Evolutionary conservation across 2,113 vertebrate genomes (phyloP).

Genomic region (Pongo abelii): DNA sequence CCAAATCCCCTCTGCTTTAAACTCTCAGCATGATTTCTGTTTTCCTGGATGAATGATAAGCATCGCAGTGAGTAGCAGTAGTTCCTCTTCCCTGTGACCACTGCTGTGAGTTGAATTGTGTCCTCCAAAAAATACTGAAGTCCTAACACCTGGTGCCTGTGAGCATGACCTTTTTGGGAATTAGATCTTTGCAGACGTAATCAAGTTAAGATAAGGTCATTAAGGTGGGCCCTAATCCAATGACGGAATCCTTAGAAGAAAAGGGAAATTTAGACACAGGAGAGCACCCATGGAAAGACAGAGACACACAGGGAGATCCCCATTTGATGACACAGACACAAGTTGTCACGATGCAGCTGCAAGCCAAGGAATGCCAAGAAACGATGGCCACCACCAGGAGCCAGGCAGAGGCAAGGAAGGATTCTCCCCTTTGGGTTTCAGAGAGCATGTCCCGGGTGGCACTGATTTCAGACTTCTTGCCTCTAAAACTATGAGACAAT

Average conservation of each 20-base stretch:
- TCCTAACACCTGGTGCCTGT: neutral
- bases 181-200: neutral
- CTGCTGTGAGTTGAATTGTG: neutral
- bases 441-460: neutral
- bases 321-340: neutral
- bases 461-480: neutral
- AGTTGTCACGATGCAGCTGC: neutral
- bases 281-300: neutral
- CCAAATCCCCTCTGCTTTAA: neutral
- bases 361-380: neutral
- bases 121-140: neutral
- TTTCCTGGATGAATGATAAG: neutral
- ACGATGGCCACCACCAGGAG: neutral
- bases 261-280: neutral
- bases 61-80: neutral
- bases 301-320: neutral
- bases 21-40: neutral
- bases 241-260: neutral
- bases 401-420: neutral
- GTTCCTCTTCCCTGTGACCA: neutral
- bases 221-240: neutral
- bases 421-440: neutral
- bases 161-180: neutral
- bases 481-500: neutral
- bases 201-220: neutral